phyloP scores from a whole-genome alignment of 1,140 invertebrate species.

The Diuraphis noxia region DNA sequence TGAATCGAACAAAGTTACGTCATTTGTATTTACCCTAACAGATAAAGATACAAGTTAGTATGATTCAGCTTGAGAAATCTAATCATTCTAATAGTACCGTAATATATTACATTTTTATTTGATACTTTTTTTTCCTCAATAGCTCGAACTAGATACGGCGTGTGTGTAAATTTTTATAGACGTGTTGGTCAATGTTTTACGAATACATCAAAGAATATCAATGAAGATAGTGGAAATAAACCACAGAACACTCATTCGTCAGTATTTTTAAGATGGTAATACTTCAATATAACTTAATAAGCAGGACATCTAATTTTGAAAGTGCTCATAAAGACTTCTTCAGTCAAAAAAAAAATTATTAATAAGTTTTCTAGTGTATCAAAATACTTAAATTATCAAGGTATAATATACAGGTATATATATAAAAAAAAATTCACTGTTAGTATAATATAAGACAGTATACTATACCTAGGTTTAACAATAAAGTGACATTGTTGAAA shows the following conservation, averaged over 20 bases:
- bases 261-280: conserved; percentile 50
- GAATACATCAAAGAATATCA: neutral
- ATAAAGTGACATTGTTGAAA: no score
- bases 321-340: neutral
- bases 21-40: conserved; percentile 97
- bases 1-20: conserved; percentile 84
- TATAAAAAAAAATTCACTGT: no score
- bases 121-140: neutral
- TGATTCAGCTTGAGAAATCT: neutral
- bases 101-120: neutral
- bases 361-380: no score
- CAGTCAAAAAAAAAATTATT: neutral
- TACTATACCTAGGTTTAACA: no score
- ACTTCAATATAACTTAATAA: neutral
- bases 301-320: no score
- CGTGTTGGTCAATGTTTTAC: conserved; percentile 68
- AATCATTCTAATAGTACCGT: neutral
- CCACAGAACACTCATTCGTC: neutral
- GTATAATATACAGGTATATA: no score
- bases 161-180: conserved; percentile 98
- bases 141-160: conserved; percentile 88
- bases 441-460: no score
- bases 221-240: neutral
- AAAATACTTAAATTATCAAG: no score
- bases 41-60: conserved; percentile 94